These are phyloP conservation scores for Bryconaethiops microstoma DNA, from an alignment of 2,797 vertebrate species.

Conservation along the genomic window DNA sequence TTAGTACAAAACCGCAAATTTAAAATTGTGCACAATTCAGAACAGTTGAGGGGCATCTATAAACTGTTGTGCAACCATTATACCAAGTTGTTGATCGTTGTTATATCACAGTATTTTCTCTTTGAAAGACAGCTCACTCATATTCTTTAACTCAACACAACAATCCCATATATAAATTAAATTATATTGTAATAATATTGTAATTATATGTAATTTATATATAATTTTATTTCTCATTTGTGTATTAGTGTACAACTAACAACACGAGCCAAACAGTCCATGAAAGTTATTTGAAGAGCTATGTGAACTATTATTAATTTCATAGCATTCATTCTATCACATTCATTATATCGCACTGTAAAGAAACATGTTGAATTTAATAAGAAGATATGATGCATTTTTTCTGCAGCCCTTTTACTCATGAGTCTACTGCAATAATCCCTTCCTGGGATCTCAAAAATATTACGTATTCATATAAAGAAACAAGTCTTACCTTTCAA, in stretches of 20 bases:
- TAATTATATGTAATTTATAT: too few species aligned
- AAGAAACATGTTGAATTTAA: neutral
- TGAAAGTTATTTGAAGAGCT: too few species aligned
- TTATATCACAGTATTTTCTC: neutral
- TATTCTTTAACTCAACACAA: too few species aligned
- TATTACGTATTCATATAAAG: neutral
- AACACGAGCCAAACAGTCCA: too few species aligned
- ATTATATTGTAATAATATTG: too few species aligned
- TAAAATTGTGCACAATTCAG: neutral
- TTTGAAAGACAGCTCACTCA: neutral
- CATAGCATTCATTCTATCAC: neutral
- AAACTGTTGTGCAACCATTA: neutral
- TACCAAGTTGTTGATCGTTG: neutral
- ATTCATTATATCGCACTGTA: neutral
- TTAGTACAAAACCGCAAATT: neutral
- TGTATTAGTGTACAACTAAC: too few species aligned
- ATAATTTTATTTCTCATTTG: too few species aligned
- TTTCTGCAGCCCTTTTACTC: neutral
- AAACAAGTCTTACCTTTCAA: conserved; percentile 51
- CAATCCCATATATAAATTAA: too few species aligned
- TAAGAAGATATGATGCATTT: neutral
- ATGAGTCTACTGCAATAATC: neutral
- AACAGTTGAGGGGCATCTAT: neutral
- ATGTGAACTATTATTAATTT: neutral
- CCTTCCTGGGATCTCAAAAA: neutral